These are phyloP conservation scores for Saturnia japonica DNA, from an alignment of 2,888 invertebrate species.

Conservation along the genomic window DNA sequence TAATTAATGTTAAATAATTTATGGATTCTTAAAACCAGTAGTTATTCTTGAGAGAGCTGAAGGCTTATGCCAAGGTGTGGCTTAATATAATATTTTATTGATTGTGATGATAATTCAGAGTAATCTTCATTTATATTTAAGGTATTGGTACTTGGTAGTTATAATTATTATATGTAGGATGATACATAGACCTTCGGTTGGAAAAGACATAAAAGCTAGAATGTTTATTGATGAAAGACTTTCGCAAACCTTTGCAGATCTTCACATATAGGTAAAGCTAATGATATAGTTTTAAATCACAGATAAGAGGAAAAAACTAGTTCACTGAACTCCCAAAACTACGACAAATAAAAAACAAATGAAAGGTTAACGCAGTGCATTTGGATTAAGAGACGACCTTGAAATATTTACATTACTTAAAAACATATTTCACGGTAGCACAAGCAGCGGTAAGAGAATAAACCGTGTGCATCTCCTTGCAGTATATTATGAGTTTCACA, in stretches of 20 bases:
- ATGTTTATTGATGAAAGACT: too few species aligned
- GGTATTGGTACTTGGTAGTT: not conserved
- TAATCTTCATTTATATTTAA: not conserved
- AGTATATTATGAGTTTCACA: not conserved
- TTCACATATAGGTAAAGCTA: not conserved
- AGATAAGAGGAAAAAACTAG: not conserved
- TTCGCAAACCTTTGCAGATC: not conserved
- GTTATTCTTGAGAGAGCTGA: not conserved
- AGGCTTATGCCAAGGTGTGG: not conserved
- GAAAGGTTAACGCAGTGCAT: not conserved
- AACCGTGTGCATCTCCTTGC: not conserved
- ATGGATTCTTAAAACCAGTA: not conserved
- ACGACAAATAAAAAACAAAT: not conserved
- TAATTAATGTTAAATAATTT: not conserved
- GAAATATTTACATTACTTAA: not conserved
- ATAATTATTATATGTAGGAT: not conserved
- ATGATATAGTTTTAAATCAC: not conserved
- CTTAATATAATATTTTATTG: not conserved
- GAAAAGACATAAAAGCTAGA: too few species aligned
- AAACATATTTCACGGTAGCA: not conserved
- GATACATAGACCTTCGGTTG: too few species aligned
- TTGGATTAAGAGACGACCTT: not conserved
- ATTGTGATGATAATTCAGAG: not conserved
- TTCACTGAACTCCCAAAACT: not conserved
- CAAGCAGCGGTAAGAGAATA: not conserved